Evolutionary conservation across 35 echinoderm and acorn worm species (phyloP), one percentile per base, ranked within the genome.

Genomic region (Holothuria glaberrima): DNA sequence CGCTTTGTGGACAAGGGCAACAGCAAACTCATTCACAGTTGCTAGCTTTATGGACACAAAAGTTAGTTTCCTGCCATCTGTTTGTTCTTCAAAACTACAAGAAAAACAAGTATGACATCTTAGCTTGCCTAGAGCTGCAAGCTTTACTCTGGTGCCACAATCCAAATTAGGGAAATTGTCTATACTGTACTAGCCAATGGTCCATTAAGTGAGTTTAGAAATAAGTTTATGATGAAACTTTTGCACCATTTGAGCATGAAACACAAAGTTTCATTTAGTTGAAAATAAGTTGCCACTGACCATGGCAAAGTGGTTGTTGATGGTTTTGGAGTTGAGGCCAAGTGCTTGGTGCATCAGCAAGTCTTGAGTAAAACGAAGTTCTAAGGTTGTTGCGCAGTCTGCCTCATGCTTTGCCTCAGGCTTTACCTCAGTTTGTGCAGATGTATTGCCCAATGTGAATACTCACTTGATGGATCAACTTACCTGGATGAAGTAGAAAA

Each of bases 391-490:
- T 69, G 66, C 25, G 31, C 66, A 69, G 66, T 29, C 66, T 17
- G 13, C 66, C 66, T 66, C 63, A 2, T 9, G 7, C 63, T 66
- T 14, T 2, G 63, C 66, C 0, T 29, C 0, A 33, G 22, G 2
- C 66, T 69, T 25, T 14, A 22, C 66, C 16, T 29, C 22, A 33
- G 22, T 33, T 54, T 25, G 66, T 69, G 64, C 24, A 14, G 64
- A 54, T 54, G 22, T 68, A 68, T 26, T 32, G 64, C 64, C 64
- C 22, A 32, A 68, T 28, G 64, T 68, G 66, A 33, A 25, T 29
- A 69, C n/a, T 69, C 66, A 69, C 66, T 69, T n/a, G 66, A 69
- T 69, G 66, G 66, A 69, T 22, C 25, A 69, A 69, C 17, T 69
- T 6, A 69, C 50, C 16, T 54, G 66, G 17, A 69, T 54, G 13